Conservation (phyloP, 2,113 vertebrate genomes). For the Nothobranchius kuhntae region DNA sequence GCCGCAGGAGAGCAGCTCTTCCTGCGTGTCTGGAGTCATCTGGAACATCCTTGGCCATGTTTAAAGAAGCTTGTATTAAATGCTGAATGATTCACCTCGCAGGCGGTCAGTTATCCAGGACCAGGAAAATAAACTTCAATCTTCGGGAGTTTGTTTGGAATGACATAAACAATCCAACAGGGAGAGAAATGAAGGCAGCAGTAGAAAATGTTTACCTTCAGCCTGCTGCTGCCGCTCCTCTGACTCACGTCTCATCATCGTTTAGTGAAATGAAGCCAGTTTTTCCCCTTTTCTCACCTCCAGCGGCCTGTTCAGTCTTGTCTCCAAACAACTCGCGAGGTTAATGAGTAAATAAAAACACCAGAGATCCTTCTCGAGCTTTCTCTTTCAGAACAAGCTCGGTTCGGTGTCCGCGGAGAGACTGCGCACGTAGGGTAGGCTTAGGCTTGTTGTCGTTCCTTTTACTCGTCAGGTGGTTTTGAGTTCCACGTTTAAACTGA, state of each 20-base stretch:
- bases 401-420: not conserved
- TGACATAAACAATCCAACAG: conserved; percentile 35
- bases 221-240: conserved; percentile 25
- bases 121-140: conserved; percentile 34
- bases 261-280: conserved; percentile 64
- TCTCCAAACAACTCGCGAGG: conserved; percentile 49
- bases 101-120: conserved; percentile 22
- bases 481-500: conserved; percentile 5
- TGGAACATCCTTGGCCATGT: not conserved
- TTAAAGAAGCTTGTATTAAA: conserved; percentile 4
- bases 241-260: conserved; percentile 54
- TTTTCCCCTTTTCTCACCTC: conserved; percentile 66
- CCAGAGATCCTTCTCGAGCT: conserved; percentile 2
- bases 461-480: not conserved
- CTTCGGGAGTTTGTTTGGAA: conserved; percentile 46
- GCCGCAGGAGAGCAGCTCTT: no score
- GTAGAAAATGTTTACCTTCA: conserved; percentile 36
- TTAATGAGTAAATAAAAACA: conserved; percentile 60
- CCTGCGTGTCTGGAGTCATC: no score
- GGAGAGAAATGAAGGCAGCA: not conserved
- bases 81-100: conserved; percentile 8
- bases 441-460: conserved; percentile 2
- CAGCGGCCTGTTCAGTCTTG: conserved; percentile 75
- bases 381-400: no score
- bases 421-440: not conserved